Evolutionary conservation across 2,888 invertebrate genomes (phyloP).

Genomic region (Germaria angustata): DNA sequence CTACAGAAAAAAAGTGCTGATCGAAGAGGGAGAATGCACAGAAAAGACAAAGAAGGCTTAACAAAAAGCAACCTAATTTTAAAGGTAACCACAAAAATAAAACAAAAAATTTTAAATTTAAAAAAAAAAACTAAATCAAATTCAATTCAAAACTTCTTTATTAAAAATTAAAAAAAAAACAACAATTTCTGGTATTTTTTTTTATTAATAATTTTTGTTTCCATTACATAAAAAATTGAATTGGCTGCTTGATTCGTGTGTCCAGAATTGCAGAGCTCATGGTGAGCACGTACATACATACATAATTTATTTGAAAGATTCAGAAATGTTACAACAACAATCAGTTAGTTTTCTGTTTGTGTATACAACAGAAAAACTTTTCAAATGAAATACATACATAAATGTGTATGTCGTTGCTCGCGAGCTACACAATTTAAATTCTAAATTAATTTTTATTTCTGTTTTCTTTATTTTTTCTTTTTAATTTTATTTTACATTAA

Average conservation of each 20-base stretch:
- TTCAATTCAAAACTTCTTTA: slow-evolving; percentile 65
- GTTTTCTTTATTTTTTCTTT: neutral
- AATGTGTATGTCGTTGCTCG: neutral
- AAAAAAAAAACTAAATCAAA: slow-evolving; percentile 69
- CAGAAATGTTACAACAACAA: too few relatives aligned
- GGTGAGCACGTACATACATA: neutral
- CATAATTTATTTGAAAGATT: neutral
- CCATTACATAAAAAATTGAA: neutral
- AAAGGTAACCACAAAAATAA: slow-evolving; percentile 87
- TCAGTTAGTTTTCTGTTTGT: neutral
- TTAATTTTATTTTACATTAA: neutral
- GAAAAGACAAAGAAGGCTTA: slow-evolving; percentile 96
- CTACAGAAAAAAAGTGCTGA: slow-evolving; percentile 99
- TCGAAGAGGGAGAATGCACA: slow-evolving; percentile 97
- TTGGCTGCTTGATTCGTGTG: slow-evolving; percentile 48
- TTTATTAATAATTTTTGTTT: slow-evolving; percentile 67
- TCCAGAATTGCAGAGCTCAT: slow-evolving; percentile 16
- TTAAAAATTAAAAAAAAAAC: slow-evolving; percentile 54
- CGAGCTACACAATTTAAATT: slow-evolving; percentile 4
- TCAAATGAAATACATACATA: too few relatives aligned
- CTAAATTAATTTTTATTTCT: neutral
- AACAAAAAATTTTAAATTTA: slow-evolving; percentile 56
- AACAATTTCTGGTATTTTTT: slow-evolving; percentile 67
- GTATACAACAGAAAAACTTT: neutral
- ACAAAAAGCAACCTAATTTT: slow-evolving; percentile 99